Conservation (phyloP, 2,888 invertebrate genomes). For the Druceiella hillmani region DNA sequence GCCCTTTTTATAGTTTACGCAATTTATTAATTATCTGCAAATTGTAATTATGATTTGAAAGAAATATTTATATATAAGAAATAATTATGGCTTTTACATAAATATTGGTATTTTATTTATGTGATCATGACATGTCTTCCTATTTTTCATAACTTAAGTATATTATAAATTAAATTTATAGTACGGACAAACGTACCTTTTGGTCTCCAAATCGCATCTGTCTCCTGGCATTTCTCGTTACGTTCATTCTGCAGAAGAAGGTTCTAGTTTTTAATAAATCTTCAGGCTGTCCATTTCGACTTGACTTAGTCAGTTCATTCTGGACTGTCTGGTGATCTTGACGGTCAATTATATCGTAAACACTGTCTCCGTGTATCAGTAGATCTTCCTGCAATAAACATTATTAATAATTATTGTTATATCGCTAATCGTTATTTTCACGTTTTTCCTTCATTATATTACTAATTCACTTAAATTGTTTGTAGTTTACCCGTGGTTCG, state of each 20-base stretch:
- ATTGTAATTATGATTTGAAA: too few relatives aligned
- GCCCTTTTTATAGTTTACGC: too few relatives aligned
- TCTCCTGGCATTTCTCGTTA: conserved; percentile 92
- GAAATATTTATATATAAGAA: too few relatives aligned
- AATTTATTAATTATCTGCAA: too few relatives aligned
- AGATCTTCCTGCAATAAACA: conserved; percentile 85
- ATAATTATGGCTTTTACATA: too few relatives aligned
- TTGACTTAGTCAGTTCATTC: conserved; percentile 72
- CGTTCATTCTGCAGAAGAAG: conserved; percentile 98
- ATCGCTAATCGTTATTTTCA: too few relatives aligned
- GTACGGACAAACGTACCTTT: conserved; percentile 61
- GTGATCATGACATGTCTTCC: too few relatives aligned
- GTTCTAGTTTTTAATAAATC: conserved; percentile 61
- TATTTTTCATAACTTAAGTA: not conserved
- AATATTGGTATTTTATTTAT: too few relatives aligned
- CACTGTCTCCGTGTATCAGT: conserved; percentile 96
- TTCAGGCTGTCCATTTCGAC: conserved; percentile 46
- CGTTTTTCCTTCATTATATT: too few relatives aligned
- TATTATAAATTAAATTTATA: conserved; percentile 1
- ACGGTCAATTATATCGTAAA: conserved; percentile 98
- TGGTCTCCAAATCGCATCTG: conserved; percentile 98
- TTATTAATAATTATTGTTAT: too few relatives aligned
- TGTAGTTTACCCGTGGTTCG: too few relatives aligned
- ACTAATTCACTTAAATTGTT: too few relatives aligned
- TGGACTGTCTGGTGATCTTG: conserved; percentile 97